phyloP scores from a whole-genome alignment of 2,113 vertebrate species.

The Phyllostomus hastatus region DNA sequence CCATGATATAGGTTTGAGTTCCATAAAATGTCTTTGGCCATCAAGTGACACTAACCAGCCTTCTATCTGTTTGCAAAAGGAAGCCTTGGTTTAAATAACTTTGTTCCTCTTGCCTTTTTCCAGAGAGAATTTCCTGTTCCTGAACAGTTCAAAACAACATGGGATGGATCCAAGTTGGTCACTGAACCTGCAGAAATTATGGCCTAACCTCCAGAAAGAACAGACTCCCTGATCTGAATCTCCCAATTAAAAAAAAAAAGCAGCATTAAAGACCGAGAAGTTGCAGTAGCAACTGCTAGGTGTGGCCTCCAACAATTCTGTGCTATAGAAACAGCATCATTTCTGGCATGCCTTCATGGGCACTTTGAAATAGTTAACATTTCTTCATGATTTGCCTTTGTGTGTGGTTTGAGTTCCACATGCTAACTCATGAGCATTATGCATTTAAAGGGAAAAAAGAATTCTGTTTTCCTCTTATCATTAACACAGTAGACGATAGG shows the following conservation, averaged over 20 bases:
- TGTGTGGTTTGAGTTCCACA: constrained; percentile 67
- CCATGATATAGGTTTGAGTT: constrained; percentile 54
- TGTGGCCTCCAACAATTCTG: constrained; percentile 66
- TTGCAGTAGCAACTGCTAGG: constrained; percentile 60
- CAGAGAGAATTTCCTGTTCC: constrained; percentile 98
- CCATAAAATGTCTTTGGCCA: constrained; percentile 56
- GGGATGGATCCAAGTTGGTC: constrained; percentile 94
- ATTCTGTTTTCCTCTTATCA: constrained; percentile 8
- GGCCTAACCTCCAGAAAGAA: constrained; percentile 80
- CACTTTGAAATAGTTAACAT: constrained; percentile 47
- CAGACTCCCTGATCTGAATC: neutral
- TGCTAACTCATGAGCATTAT: constrained; percentile 61
- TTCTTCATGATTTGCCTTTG: constrained; percentile 73
- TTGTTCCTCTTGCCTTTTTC: constrained; percentile 74
- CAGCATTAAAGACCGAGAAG: constrained; percentile 69
- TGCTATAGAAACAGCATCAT: constrained; percentile 53
- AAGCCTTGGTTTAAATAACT: constrained; percentile 59
- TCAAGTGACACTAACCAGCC: constrained; percentile 53
- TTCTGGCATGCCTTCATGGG: constrained; percentile 67
- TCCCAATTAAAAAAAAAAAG: constrained; percentile 38
- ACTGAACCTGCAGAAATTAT: constrained; percentile 97
- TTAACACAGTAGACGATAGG: constrained; percentile 39
- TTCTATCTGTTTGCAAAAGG: constrained; percentile 58
- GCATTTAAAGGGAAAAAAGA: neutral
- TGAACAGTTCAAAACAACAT: constrained; percentile 98